Evolutionary conservation across 2,888 invertebrate genomes (phyloP).

Genomic region (Oscheius sp.): DNA sequence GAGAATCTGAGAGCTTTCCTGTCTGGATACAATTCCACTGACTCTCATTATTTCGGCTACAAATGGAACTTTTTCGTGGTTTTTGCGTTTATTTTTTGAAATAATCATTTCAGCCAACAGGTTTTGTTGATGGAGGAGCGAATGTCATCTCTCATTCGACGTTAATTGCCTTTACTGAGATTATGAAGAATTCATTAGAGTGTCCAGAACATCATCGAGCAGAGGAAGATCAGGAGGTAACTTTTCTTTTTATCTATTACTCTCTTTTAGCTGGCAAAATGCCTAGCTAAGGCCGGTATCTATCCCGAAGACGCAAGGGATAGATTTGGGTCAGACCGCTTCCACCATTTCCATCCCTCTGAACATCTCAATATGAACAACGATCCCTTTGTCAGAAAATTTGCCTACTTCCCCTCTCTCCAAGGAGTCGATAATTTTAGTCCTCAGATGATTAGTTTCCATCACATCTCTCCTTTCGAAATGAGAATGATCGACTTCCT

Average conservation of each 20-base stretch:
- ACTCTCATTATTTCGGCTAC: slow-evolving; percentile 53
- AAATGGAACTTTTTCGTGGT: slow-evolving; percentile 61
- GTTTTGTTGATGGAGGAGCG: slow-evolving; percentile 59
- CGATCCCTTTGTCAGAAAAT: slow-evolving; percentile 40
- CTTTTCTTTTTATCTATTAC: neutral
- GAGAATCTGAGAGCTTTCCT: slow-evolving; percentile 57
- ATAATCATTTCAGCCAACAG: slow-evolving; percentile 29
- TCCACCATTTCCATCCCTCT: slow-evolving; percentile 59
- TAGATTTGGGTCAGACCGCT: slow-evolving; percentile 48
- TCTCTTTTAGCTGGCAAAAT: slow-evolving; percentile 47
- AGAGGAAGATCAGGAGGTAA: slow-evolving; percentile 63
- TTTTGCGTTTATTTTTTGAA: slow-evolving; percentile 2
- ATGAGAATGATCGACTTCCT: slow-evolving; percentile 59
- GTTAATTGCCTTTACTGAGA: slow-evolving; percentile 43
- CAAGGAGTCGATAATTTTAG: slow-evolving; percentile 53
- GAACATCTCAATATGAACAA: slow-evolving; percentile 48
- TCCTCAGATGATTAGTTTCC: slow-evolving; percentile 56
- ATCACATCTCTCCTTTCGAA: slow-evolving; percentile 63
- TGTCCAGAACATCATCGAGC: slow-evolving; percentile 63
- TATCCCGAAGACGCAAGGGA: slow-evolving; percentile 58
- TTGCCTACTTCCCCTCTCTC: slow-evolving; percentile 47
- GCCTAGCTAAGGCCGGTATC: slow-evolving; percentile 53
- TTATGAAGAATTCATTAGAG: slow-evolving; percentile 51
- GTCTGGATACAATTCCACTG: slow-evolving; percentile 39
- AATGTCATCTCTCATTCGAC: slow-evolving; percentile 51